phyloP scores from a whole-genome alignment of 92 coral and sea anemone species.

The Phymanthus crucifer region DNA sequence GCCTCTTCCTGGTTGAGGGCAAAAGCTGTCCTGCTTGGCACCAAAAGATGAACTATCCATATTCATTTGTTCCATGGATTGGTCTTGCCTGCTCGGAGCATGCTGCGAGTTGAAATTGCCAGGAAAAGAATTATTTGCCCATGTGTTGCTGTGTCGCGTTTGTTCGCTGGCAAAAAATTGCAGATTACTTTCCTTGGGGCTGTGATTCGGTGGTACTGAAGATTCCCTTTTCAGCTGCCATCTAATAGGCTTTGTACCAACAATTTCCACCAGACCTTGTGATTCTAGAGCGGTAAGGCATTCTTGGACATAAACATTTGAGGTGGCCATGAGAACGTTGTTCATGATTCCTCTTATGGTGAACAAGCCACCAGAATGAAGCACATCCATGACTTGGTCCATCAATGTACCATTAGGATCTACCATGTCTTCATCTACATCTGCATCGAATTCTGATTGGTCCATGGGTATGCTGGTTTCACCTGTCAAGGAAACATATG shows the following conservation, averaged over 20 bases:
- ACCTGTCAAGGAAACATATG: background rate
- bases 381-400: conserved; percentile 42
- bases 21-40: background rate
- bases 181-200: background rate
- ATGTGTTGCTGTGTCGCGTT: background rate
- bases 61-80: background rate
- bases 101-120: background rate
- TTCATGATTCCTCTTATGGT: conserved; percentile 26
- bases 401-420: conserved; percentile 31
- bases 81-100: background rate
- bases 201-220: background rate
- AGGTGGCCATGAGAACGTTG: conserved; percentile 18
- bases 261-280: conserved; percentile 16
- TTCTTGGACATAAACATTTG: conserved; percentile 2
- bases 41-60: background rate
- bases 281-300: conserved; percentile 17
- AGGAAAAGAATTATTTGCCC: background rate
- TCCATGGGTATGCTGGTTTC: conserved; percentile 4
- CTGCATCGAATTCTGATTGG: conserved; percentile 10
- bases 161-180: background rate
- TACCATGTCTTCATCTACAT: conserved; percentile 32
- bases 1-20: background rate
- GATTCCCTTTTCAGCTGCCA: conserved; percentile 17
- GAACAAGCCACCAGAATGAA: conserved; percentile 22
- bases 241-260: conserved; percentile 12